phyloP scores from a whole-genome alignment of 2,113 vertebrate genomes.

The Sinocyclocheilus rhinocerous region DNA sequence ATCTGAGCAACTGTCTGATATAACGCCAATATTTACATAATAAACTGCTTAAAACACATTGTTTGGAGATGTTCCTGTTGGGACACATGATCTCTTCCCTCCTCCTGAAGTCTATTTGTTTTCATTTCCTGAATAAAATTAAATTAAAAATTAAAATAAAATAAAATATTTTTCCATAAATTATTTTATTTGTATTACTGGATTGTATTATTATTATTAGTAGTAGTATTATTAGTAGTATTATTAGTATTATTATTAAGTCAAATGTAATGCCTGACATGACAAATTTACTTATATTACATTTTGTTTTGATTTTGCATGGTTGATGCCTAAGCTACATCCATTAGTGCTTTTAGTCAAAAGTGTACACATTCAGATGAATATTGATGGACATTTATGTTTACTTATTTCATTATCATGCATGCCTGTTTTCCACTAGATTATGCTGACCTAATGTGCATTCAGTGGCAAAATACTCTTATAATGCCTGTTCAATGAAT shows the following conservation, averaged over 20 bases:
- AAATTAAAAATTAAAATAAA: too few relatives aligned
- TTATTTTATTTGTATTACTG: too few relatives aligned
- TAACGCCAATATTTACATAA: background rate
- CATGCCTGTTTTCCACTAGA: background rate
- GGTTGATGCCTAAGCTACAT: background rate
- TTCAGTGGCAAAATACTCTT: background rate
- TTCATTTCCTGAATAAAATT: background rate
- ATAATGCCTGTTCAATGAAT: background rate
- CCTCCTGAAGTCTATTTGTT: background rate
- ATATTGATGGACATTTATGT: background rate
- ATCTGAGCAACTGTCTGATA: background rate
- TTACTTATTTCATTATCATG: constrained; percentile 3
- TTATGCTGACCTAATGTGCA: background rate
- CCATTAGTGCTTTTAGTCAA: background rate
- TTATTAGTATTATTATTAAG: too few relatives aligned
- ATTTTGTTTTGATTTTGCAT: background rate
- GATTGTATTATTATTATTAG: too few relatives aligned
- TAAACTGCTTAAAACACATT: background rate
- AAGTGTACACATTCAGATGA: background rate
- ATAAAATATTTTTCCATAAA: too few relatives aligned
- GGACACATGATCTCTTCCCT: background rate
- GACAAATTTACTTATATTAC: background rate
- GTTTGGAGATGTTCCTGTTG: background rate
- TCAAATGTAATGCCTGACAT: background rate
- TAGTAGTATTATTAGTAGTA: too few relatives aligned